phyloP scores from a whole-genome alignment of 2,113 vertebrate species.

The Eurypyga helias region DNA sequence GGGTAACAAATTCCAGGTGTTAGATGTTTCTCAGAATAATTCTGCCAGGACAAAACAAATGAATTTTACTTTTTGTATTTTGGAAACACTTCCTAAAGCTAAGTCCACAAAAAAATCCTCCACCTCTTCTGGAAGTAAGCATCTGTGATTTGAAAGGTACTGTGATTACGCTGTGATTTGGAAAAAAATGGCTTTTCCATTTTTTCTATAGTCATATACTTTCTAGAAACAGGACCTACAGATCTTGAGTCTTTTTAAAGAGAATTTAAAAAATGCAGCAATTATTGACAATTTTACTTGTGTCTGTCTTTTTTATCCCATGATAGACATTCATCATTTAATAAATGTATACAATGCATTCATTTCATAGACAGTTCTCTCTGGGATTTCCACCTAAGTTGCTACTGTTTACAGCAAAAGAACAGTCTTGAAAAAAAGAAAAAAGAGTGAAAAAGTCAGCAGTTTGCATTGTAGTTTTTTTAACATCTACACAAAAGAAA shows the following conservation, averaged over 20 bases:
- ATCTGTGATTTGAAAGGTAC: neutral
- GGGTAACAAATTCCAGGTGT: neutral
- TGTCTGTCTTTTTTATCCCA: neutral
- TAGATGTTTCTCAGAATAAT: neutral
- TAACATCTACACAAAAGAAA: neutral
- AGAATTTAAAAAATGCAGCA: neutral
- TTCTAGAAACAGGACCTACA: neutral
- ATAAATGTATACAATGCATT: neutral
- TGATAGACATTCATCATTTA: neutral
- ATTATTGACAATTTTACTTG: neutral
- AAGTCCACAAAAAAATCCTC: neutral
- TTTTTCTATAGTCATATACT: neutral
- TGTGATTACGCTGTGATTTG: neutral
- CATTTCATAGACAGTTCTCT: neutral
- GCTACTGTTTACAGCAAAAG: neutral
- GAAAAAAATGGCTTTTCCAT: neutral
- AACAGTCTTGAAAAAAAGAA: neutral
- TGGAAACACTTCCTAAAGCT: neutral
- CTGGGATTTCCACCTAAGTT: neutral
- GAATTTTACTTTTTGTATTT: neutral
- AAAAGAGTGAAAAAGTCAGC: neutral
- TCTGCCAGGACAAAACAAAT: neutral
- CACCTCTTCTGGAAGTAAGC: neutral
- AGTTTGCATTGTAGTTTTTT: neutral
- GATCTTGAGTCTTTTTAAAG: neutral